A percentile compares a stretch with the other conserved stretches of the same genome.
These are phyloP conservation scores for Drosophila seclusa DNA, from an alignment of 2,888 invertebrate genomes.

Conservation along the genomic window DNA sequence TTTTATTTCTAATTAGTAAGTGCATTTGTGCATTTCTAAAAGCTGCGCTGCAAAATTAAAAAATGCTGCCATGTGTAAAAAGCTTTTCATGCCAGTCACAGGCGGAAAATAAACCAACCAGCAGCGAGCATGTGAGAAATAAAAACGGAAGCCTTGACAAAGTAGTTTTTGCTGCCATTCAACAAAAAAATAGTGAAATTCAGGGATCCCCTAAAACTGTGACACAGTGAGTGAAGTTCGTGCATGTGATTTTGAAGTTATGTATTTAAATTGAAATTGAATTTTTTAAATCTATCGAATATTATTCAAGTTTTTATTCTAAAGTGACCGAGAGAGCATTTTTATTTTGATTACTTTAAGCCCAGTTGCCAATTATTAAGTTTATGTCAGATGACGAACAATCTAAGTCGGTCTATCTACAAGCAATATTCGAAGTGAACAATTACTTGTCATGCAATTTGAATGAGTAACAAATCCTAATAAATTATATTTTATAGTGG, in stretches of 20 bases:
- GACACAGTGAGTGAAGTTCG: slow-evolving; percentile 9
- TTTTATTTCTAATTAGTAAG: slow-evolving; percentile 82
- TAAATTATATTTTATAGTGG: background rate
- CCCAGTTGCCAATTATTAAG: background rate
- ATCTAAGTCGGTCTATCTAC: background rate
- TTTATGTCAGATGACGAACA: background rate
- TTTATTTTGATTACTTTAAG: background rate
- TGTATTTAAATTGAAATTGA: background rate
- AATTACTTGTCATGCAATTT: background rate
- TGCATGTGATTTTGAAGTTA: background rate
- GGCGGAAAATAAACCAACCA: slow-evolving; percentile 31
- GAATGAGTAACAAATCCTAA: background rate
- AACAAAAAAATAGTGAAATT: slow-evolving; percentile 19
- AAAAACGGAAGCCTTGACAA: slow-evolving; percentile 18
- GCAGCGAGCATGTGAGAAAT: slow-evolving; percentile 24
- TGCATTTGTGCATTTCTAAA: slow-evolving; percentile 56
- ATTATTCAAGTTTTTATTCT: background rate
- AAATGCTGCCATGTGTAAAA: slow-evolving; percentile 82
- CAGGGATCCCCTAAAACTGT: slow-evolving; percentile 1
- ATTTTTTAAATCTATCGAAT: background rate
- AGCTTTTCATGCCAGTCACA: slow-evolving; percentile 73
- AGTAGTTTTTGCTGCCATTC: slow-evolving; percentile 39
- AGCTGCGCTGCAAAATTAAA: slow-evolving; percentile 79
- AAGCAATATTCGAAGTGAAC: background rate
- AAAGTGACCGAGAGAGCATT: background rate